phyloP scores from a whole-genome alignment of 2,888 invertebrate genomes.

The Heliconius charithonia region DNA sequence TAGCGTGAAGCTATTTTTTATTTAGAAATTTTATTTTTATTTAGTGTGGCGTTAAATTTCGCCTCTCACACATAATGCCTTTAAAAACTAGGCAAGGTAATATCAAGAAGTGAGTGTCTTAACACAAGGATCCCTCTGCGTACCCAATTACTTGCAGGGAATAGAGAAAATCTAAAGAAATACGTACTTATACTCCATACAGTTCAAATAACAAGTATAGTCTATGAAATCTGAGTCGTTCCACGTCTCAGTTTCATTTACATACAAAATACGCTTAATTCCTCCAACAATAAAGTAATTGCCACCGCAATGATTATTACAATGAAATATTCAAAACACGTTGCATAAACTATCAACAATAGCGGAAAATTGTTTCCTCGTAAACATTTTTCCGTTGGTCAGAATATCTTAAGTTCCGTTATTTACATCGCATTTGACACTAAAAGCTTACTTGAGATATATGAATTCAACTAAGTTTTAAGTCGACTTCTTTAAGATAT shows the following conservation, averaged over 20 bases:
- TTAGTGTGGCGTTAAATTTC: no score
- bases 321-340: slow-evolving; percentile 63
- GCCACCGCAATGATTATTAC: slow-evolving; percentile 52
- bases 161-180: no score
- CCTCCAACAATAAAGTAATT: slow-evolving; percentile 49
- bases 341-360: slow-evolving; percentile 61
- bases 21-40: no score
- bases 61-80: no score
- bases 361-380: slow-evolving; percentile 60
- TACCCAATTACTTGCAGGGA: no score
- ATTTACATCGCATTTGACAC: slow-evolving; percentile 4
- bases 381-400: slow-evolving; percentile 59
- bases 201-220: neutral
- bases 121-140: no score
- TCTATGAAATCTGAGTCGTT: slow-evolving; percentile 31
- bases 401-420: slow-evolving; percentile 2
- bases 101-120: no score
- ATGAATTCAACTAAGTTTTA: neutral
- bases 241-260: slow-evolving; percentile 37
- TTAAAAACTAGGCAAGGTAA: no score
- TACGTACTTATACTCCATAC: no score
- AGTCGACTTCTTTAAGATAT: neutral
- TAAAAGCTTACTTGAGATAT: neutral
- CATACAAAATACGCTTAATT: slow-evolving; percentile 48
- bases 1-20: no score